A percentile compares a stretch with the other conserved stretches of the same genome.
phyloP scores from a whole-genome alignment of 2,888 invertebrate genomes.

The Sinodicranocentrus sp. region DNA sequence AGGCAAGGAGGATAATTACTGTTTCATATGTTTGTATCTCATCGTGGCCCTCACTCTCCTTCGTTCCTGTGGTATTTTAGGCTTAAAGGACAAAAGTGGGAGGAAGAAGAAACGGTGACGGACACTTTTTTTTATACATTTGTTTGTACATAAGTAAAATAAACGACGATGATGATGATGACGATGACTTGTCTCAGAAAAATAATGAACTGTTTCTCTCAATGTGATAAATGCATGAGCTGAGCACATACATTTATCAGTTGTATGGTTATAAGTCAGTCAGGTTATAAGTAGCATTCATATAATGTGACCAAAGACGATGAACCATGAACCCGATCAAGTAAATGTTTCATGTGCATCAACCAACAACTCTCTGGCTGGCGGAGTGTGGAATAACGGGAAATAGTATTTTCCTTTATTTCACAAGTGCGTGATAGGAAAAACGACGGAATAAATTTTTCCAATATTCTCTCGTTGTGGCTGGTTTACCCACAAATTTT shows the following conservation, averaged over 20 bases:
- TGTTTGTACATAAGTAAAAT: slow-evolving; percentile 7
- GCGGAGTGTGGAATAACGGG: slow-evolving; percentile 47
- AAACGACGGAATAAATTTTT: slow-evolving; percentile 43
- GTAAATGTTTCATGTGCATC: not conserved
- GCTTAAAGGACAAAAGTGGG: slow-evolving; percentile 48
- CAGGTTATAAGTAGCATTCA: too few relatives aligned
- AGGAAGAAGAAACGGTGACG: slow-evolving; percentile 45
- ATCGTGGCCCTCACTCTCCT: not conserved
- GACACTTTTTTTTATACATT: not conserved
- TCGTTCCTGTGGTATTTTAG: not conserved
- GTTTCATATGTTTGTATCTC: slow-evolving; percentile 28
- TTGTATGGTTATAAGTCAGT: too few relatives aligned
- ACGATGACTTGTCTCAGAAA: slow-evolving; percentile 18
- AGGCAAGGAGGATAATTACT: slow-evolving; percentile 42
- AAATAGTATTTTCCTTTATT: slow-evolving; percentile 58
- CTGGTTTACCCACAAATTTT: not conserved
- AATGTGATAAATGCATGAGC: too few relatives aligned
- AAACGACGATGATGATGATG: not conserved
- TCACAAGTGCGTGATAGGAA: slow-evolving; percentile 42
- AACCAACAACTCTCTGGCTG: not conserved
- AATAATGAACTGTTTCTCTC: slow-evolving; percentile 27
- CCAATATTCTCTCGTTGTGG: not conserved
- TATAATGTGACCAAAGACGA: too few relatives aligned
- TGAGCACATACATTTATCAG: too few relatives aligned
- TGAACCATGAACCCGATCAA: not conserved